A percentile compares a stretch with the other conserved stretches of the same genome.
Conservation (phyloP, 2,113 vertebrate genomes). For the Lepus europaeus region DNA sequence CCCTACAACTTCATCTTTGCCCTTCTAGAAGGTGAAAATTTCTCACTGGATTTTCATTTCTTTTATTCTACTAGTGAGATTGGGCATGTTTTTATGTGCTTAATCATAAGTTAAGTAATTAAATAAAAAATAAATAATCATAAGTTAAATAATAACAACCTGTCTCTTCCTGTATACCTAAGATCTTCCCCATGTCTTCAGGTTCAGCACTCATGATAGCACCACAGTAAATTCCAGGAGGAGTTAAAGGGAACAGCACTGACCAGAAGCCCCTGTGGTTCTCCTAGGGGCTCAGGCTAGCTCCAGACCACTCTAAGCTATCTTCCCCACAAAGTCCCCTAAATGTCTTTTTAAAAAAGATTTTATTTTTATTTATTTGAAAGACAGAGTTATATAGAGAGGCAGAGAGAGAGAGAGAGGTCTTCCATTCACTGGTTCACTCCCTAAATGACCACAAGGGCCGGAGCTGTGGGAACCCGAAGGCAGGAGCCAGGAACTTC, state of each 20-base stretch:
- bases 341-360: not conserved
- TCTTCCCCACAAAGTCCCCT: not conserved
- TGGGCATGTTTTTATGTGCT: not conserved
- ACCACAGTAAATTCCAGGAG: not conserved
- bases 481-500: no score
- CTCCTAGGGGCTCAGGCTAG: not conserved
- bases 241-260: not conserved
- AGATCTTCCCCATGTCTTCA: constrained; percentile 32
- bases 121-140: no score
- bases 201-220: not conserved
- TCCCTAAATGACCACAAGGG: no score
- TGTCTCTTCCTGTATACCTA: not conserved
- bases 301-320: not conserved
- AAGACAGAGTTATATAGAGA: no score
- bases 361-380: no score
- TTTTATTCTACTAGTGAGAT: constrained; percentile 38
- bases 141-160: not conserved
- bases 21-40: not conserved
- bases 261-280: not conserved
- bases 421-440: no score
- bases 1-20: not conserved
- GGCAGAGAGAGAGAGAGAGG: no score
- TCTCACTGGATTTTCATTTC: not conserved
- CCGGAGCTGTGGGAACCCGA: no score
- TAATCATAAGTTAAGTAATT: not conserved